These are phyloP conservation scores for Atta colombica DNA, from an alignment of 1,140 invertebrate genomes.

Conservation along the genomic window DNA sequence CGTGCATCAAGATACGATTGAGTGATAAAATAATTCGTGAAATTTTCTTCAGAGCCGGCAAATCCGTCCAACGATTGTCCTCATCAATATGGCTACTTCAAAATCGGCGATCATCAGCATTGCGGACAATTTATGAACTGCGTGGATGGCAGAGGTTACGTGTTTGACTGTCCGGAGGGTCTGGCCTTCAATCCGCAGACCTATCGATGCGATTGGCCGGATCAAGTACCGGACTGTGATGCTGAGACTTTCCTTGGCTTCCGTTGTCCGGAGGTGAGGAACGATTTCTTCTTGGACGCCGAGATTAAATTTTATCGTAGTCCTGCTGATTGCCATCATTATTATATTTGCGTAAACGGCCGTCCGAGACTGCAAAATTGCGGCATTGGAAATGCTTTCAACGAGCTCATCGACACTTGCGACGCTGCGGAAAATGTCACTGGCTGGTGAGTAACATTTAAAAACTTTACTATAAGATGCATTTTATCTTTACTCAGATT, in stretches of 20 bases:
- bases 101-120: conserved; percentile 89
- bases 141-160: conserved; percentile 90
- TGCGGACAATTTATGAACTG: conserved; percentile 96
- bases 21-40: conserved; percentile 14
- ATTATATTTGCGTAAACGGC: conserved; percentile 93
- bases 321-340: conserved; percentile 91
- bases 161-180: conserved; percentile 93
- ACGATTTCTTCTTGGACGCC: conserved; percentile 86
- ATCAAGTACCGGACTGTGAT: conserved; percentile 92
- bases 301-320: conserved; percentile 88
- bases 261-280: conserved; percentile 88
- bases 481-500: not conserved
- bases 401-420: conserved; percentile 91
- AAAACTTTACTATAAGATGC: not conserved
- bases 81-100: conserved; percentile 94
- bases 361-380: conserved; percentile 91
- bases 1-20: not conserved
- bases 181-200: conserved; percentile 93
- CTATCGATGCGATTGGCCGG: conserved; percentile 95
- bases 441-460: conserved; percentile 87
- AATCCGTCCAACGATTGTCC: conserved; percentile 93
- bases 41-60: conserved; percentile 85
- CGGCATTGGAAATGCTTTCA: conserved; percentile 93
- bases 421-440: conserved; percentile 93
- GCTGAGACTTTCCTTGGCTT: conserved; percentile 92